phyloP scores from a whole-genome alignment of 2,113 vertebrate species.

The Etheostoma spectabile region DNA sequence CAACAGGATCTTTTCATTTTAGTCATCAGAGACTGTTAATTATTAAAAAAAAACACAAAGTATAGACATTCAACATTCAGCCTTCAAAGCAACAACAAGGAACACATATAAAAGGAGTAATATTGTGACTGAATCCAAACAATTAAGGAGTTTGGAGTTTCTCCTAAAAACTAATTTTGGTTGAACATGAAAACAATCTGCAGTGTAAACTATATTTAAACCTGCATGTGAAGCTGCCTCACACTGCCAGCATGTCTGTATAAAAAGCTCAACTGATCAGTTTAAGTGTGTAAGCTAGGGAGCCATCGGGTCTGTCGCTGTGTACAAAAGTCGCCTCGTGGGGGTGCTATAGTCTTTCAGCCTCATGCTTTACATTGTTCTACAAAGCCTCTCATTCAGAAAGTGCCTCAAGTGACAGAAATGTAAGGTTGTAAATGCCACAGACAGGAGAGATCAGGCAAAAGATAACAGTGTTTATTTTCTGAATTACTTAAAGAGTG shows the following conservation, averaged over 20 bases:
- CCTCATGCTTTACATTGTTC: slow-evolving; percentile 55
- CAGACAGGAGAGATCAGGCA: slow-evolving; percentile 57
- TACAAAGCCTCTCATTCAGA: slow-evolving; percentile 77
- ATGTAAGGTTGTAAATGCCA: slow-evolving; percentile 67
- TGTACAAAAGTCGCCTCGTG: slow-evolving; percentile 58
- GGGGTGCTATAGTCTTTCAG: slow-evolving; percentile 63
- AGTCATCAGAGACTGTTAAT: not conserved
- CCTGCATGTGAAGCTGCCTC: slow-evolving; percentile 76
- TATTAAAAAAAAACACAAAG: slow-evolving; percentile 1
- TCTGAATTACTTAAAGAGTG: slow-evolving; percentile 78
- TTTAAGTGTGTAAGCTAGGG: slow-evolving; percentile 63
- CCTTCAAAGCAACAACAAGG: slow-evolving; percentile 16
- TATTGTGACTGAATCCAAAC: slow-evolving; percentile 16
- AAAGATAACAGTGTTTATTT: slow-evolving; percentile 82
- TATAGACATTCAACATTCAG: not conserved
- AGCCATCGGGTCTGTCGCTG: slow-evolving; percentile 54
- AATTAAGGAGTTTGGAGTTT: slow-evolving; percentile 6
- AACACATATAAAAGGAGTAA: not conserved
- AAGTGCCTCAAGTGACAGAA: slow-evolving; percentile 80
- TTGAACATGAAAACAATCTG: slow-evolving; percentile 39
- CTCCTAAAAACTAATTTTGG: not conserved
- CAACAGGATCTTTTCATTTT: slow-evolving; percentile 34
- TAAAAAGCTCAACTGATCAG: slow-evolving; percentile 58
- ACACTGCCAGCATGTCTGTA: slow-evolving; percentile 72
- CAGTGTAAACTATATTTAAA: slow-evolving; percentile 71